Base-by-base conservation (phyloP, 2,888 invertebrate species). In the Acanthosepion pharaonis region DNA sequence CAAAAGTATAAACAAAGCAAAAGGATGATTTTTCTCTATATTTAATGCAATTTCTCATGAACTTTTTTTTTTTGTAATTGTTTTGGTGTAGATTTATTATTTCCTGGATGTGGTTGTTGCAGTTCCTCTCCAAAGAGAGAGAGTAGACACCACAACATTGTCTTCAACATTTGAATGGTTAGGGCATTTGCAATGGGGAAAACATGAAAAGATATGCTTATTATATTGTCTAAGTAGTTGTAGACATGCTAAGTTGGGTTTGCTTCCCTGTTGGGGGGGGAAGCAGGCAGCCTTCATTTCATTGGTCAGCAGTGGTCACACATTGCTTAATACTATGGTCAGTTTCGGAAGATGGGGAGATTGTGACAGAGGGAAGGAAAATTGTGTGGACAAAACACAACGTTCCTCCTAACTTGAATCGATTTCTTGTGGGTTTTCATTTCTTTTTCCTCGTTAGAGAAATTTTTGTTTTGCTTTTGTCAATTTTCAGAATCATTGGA, bases 301-400 rank as follows among this genome's bases (percentile, higher is more conserved):
- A 11, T n/a, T 78, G n/a, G 78, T 78, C 78, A 78, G 78, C 78
- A 78, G 78, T 78, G 78, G n/a, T n/a, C 78, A 78, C 78, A 78
- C 9, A 15, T 78, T 78, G n/a, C 78, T 78, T 78, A 42, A 42
- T 42, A n/a, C 11, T 78, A 33, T 78, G 78, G 78, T n/a, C 78
- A 78, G 59, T 59, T 59, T 59, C 23, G 20, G 59, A 20, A 59
- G 59, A 59, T 20, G 23, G 23, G 23, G 59, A 59, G 20, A 59
- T 20, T 78, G 42, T 42, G 78, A 78, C 3, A 78, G n/a, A 9
- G 8, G 78, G 11, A 11, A 78, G 78, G 28, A n/a, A n/a, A 28
- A 3, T 5, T 25, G 25, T n/a, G 78, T 15, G n/a, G 15, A 33
- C 15, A 78, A 78, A 78, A 8, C 11, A n/a, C n/a, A 78, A 78